These are phyloP conservation scores for Danaus plexippus DNA, from an alignment of 1,140 invertebrate genomes.

Conservation along the genomic window DNA sequence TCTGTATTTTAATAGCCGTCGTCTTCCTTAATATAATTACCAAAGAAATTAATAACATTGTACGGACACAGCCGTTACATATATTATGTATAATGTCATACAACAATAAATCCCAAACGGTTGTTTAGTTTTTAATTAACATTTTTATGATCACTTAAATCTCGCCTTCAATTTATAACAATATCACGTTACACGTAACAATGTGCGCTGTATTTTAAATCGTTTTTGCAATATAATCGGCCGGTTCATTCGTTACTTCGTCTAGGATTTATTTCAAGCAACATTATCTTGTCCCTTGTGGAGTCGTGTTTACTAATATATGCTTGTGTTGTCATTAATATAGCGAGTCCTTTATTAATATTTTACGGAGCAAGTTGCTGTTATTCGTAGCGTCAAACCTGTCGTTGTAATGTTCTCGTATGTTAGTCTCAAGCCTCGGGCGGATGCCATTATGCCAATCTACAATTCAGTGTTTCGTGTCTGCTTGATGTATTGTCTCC, in stretches of 20 bases:
- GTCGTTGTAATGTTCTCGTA: slow-evolving; percentile 60
- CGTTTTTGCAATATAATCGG: slow-evolving; percentile 61
- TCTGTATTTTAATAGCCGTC: too few relatives aligned
- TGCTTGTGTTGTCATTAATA: slow-evolving; percentile 40
- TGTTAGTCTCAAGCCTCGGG: slow-evolving; percentile 39
- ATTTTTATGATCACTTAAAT: background rate
- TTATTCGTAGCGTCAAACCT: slow-evolving; percentile 60
- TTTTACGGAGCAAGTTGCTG: slow-evolving; percentile 58
- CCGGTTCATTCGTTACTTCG: slow-evolving; percentile 52
- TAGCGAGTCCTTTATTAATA: slow-evolving; percentile 42
- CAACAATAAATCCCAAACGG: slow-evolving; percentile 1
- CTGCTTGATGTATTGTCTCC: slow-evolving; percentile 42
- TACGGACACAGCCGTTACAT: too few relatives aligned
- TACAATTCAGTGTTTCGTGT: slow-evolving; percentile 36
- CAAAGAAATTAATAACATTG: too few relatives aligned
- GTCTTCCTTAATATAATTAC: too few relatives aligned
- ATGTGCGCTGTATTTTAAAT: slow-evolving; percentile 49
- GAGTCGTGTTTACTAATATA: slow-evolving; percentile 25
- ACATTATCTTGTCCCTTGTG: slow-evolving; percentile 58
- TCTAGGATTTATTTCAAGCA: slow-evolving; percentile 59
- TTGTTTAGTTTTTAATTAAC: slow-evolving; percentile 8
- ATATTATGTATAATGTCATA: background rate
- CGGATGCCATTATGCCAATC: slow-evolving; percentile 54
- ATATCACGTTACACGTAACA: slow-evolving; percentile 40
- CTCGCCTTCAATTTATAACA: slow-evolving; percentile 6